phyloP scores from a whole-genome alignment of 2,113 vertebrate species.

The Solenodon paradoxus region DNA sequence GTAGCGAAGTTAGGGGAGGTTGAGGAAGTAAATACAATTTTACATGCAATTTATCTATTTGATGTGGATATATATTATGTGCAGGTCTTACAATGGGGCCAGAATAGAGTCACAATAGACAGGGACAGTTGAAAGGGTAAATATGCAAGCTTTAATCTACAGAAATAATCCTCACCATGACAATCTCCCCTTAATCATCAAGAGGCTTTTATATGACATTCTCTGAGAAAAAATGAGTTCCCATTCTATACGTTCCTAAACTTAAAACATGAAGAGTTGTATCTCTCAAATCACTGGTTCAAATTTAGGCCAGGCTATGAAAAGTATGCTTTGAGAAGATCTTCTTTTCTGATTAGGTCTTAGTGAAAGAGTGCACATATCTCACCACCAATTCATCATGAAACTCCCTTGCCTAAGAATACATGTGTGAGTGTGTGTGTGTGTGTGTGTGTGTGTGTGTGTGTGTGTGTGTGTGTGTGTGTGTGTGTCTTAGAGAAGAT shows the following conservation, averaged over 20 bases:
- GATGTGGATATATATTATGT: neutral
- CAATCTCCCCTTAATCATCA: neutral
- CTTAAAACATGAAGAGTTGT: neutral
- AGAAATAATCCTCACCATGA: neutral
- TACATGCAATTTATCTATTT: neutral
- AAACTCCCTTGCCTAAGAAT: neutral
- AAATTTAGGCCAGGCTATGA: neutral
- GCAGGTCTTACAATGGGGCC: neutral
- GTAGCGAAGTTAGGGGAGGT: neutral
- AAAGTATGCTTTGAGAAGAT: neutral
- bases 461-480: neutral
- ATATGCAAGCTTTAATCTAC: neutral
- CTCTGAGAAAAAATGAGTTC: neutral
- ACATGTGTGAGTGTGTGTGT: too few species aligned
- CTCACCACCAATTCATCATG: neutral
- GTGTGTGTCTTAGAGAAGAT: neutral
- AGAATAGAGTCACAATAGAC: neutral
- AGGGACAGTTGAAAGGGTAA: neutral
- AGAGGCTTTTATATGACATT: neutral
- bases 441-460: neutral
- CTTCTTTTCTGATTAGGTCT: slow-evolving; percentile 22
- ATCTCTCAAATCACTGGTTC: neutral
- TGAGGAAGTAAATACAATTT: neutral
- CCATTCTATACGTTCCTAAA: neutral
- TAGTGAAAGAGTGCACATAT: neutral